Base-by-base conservation (phyloP, 2,888 invertebrate genomes). In the Bruchidius siliquastri region DNA sequence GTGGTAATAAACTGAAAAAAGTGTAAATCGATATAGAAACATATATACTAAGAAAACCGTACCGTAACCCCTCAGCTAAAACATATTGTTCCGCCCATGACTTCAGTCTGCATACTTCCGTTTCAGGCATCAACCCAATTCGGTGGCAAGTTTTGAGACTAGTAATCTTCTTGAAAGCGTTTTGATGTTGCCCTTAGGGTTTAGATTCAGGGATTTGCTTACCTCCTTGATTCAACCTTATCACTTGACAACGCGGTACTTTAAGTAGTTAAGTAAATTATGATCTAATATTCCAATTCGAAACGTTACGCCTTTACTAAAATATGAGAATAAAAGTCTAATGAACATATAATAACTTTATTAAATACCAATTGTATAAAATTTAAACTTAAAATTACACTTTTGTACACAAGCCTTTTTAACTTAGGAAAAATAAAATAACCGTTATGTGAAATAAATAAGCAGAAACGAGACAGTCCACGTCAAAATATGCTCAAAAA, bases 361-460 rank as follows among this genome's bases (percentile, higher is more conserved):
- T 49, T 49, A 1, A 49, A 49, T 49, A 49, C 49, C 49, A 13
- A 49, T 49, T 49, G 49, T 73, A 71, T 73, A 73, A 73, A 73
- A 71, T 71, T 73, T 71, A 69, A 73, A 73, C 73, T 73, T 73
- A 73, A 73, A 71, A 66, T 26, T 32, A 73, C 71, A 67, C 69
- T 13, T 49, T 13, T 49, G 49, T 73, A 71, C 73, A 73, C 73
- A 73, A 73, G 73, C 73, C 73, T 73, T 73, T 71, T 70, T 73
- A 69, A 73, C 32, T 30, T 71, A 71, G 72, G 68, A 71, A 73
- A 73, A 71, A 71, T 68, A 71, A 69, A 71, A 22, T 73, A 68
- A 49, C 18, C 13, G 13, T 13, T 49, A 1, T 49, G 13, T 49
- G 18, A 49, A 49, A 49, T 49, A 49, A 49, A 49, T 49, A 49